phyloP scores from a whole-genome alignment of 2,797 vertebrate genomes.

The Bradypodion pumilum region DNA sequence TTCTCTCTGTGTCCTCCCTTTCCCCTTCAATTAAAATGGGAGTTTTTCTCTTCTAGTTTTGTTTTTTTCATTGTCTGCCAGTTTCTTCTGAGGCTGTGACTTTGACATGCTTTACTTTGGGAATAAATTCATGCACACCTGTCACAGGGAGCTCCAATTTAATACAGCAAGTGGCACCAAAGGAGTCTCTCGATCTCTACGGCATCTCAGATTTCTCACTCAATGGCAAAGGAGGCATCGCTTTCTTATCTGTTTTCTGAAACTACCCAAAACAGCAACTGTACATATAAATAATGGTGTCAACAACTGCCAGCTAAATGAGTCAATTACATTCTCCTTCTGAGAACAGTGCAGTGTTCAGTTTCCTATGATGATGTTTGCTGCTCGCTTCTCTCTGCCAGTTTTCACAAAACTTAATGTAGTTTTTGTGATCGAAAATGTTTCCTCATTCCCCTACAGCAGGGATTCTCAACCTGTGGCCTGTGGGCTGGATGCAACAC shows the following conservation, averaged over 20 bases:
- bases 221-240: constrained; percentile 48
- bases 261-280: constrained; percentile 36
- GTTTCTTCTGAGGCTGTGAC: constrained; percentile 41
- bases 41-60: not conserved
- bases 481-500: too few relatives aligned
- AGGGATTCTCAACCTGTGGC: too few relatives aligned
- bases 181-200: constrained; percentile 26
- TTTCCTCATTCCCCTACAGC: not conserved
- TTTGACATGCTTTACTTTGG: constrained; percentile 40
- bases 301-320: constrained; percentile 61
- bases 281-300: constrained; percentile 56
- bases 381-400: not conserved
- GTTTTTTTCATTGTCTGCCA: constrained; percentile 31
- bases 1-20: not conserved
- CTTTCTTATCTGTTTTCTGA: constrained; percentile 56
- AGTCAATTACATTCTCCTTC: constrained; percentile 56
- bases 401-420: constrained; percentile 40
- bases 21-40: not conserved
- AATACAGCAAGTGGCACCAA: constrained; percentile 42
- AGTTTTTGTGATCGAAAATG: not conserved
- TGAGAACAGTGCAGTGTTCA: constrained; percentile 42
- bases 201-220: constrained; percentile 43
- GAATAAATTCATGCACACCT: constrained; percentile 40
- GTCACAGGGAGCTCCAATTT: constrained; percentile 44
- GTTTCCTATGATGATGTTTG: constrained; percentile 38